Evolutionary conservation across 2,797 vertebrate genomes (phyloP), one percentile per base, ranked within the genome.

Genomic region (Arnoldichthys spilopterus): DNA sequence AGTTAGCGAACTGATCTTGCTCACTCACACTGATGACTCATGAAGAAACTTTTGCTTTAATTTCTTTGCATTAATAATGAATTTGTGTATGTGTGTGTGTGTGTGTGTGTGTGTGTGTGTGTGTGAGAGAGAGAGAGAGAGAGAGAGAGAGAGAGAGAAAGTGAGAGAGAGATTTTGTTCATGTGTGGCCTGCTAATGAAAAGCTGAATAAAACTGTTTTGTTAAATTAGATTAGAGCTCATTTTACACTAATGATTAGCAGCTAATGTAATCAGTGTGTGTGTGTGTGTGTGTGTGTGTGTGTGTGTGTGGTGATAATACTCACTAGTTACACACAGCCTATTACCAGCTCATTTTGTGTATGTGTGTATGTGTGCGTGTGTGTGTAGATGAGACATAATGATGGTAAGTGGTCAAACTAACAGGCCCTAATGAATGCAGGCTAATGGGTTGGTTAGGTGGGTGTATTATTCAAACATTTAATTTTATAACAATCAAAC

Each of bases 181-280:
- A 43, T 12, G 34, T 15, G 16, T 28, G 24, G 26, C 45, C 13
- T 68, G 43, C 40, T 68, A 47, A 68, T 68, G 40, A 66, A 66
- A 66, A 22, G 34, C 34, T 12, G 37, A 43, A 40, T 12, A 24
- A 66, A 66, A 66, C 56, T 30, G 24, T 26, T 59, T 53, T 53
- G n/a, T 53, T 53, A 53, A n/a, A 53, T 18, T 11, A 43, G 63
- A 66, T 66, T 66, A 67, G 22, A 59, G 26, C 61, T 63, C 28
- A 63, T 62, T 62, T 16, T 62, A 20, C 30, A 34, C 22, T 26
- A n/a, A 53, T 53, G 51, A n/a, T 53, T 53, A 51, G n/a, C n/a
- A 24, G 24, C 24, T 28, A n/a, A n/a, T 37, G 8, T 34, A n/a
- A 16, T 37, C 5, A 32, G 59, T 32, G 12, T n/a, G 22, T 45